Base-by-base conservation (phyloP, 2,113 vertebrate genomes). In the Colossoma macropomum region DNA sequence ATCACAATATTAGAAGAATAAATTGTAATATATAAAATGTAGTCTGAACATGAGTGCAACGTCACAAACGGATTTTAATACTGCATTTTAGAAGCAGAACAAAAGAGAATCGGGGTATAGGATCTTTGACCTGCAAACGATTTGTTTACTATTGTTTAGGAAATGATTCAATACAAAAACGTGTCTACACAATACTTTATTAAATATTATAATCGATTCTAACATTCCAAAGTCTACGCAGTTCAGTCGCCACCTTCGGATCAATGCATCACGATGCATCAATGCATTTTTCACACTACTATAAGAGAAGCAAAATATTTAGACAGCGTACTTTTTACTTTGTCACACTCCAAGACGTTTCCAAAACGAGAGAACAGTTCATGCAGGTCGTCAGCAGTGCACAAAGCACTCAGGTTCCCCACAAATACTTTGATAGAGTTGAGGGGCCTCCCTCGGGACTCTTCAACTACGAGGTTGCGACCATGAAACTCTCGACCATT, bases 401-500 rank as follows among this genome's bases (percentile, higher is more conserved):
- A 98, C 63, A 96, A 95, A 74, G 96, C 95, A 15, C 96, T 96
- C 34, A 98, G 95, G 88, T 99, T 99, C 16, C 97, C 97, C 79
- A 99, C 97, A 94, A 97, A 98, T 80, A 99, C 96, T 94, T 98
- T 98, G 86, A 96, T 97, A 82, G 97, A 98, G 90, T 98, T 97
- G 13, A 96, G 94, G 74, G 96, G 97, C 45, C 97, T 93, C 1
- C 96, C 96, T 54, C 96, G 96, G 0, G 97, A 97, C 73, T 97
- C 96, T 88, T 98, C 97, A 2, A 98, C 97, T 84, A 97, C 95
- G 80, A 99, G 92, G 79, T 95, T 96, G 79, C 96, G 94, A 34
- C 97, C 97, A 88, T 95, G 92, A 32, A 97, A 95, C 81, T 97
- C 96, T 88, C 95, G 96, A 41, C 97, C 96, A 91, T 96, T 97